Conservation (phyloP, 2,113 vertebrate species). For the Anarhynchus alexandrinus region DNA sequence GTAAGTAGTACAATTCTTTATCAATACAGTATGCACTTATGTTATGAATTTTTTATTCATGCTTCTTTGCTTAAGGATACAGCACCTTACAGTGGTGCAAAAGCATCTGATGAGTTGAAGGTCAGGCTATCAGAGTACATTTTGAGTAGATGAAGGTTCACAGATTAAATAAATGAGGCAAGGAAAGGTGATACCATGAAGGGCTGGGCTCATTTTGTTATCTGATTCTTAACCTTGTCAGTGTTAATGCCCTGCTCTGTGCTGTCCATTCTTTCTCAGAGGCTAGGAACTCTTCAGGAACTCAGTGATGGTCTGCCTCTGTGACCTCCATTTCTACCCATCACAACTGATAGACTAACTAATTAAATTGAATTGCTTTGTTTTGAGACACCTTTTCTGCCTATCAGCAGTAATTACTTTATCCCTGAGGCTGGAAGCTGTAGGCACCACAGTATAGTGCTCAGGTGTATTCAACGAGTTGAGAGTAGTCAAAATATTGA, state of each 20-base stretch:
- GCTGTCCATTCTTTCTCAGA: not conserved
- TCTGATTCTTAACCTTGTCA: not conserved
- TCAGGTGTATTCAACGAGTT: not conserved
- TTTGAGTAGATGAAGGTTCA: not conserved
- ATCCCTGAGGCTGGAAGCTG: not conserved
- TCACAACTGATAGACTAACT: not conserved
- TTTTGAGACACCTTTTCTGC: not conserved
- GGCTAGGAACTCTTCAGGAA: not conserved
- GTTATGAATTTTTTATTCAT: not conserved
- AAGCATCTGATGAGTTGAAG: not conserved
- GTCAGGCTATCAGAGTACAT: not conserved
- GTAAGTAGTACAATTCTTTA: not conserved
- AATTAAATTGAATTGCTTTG: not conserved
- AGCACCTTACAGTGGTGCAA: not conserved
- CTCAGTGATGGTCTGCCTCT: not conserved
- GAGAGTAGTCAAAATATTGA: constrained; percentile 7
- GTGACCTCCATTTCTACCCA: not conserved
- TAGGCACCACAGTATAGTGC: not conserved
- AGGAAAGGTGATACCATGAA: not conserved
- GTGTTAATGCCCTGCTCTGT: accelerated
- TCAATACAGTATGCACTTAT: not conserved
- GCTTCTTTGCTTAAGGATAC: not conserved
- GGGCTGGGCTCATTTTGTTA: accelerated
- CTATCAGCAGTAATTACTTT: not conserved
- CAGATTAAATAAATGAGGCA: not conserved